A percentile compares a stretch with the other conserved stretches of the same genome.
These are phyloP conservation scores for Nansenia antarctica DNA, from an alignment of 2,113 vertebrate genomes.

Conservation along the genomic window DNA sequence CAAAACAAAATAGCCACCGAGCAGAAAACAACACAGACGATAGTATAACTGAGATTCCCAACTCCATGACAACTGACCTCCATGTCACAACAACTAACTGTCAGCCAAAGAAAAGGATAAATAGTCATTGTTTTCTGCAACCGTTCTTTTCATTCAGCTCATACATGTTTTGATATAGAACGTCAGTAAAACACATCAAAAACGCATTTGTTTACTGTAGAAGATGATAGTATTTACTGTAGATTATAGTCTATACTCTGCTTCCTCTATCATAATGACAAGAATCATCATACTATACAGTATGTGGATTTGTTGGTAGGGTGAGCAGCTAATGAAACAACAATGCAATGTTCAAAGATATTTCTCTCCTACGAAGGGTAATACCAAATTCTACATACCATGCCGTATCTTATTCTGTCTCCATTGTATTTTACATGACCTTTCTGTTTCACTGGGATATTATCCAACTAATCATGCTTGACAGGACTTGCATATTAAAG, in stretches of 20 bases:
- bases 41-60: background rate
- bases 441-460: background rate
- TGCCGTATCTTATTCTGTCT: background rate
- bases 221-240: too few species aligned
- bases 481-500: conserved; percentile 31
- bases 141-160: background rate
- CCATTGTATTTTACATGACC: conserved; percentile 1
- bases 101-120: background rate
- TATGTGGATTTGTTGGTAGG: too few species aligned
- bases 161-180: background rate
- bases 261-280: too few species aligned
- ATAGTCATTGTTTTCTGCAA: background rate
- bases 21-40: conserved; percentile 68
- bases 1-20: conserved; percentile 73
- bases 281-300: too few species aligned
- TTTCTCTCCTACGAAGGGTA: background rate
- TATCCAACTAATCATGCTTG: conserved; percentile 17
- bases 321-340: too few species aligned
- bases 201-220: too few species aligned
- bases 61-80: background rate
- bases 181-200: too few species aligned
- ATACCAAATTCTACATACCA: background rate
- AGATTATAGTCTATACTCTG: too few species aligned
- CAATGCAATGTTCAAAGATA: background rate
- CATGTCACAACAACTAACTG: background rate